These are phyloP conservation scores for Tenthredo notha DNA, from an alignment of 2,888 invertebrate genomes.

Conservation along the genomic window DNA sequence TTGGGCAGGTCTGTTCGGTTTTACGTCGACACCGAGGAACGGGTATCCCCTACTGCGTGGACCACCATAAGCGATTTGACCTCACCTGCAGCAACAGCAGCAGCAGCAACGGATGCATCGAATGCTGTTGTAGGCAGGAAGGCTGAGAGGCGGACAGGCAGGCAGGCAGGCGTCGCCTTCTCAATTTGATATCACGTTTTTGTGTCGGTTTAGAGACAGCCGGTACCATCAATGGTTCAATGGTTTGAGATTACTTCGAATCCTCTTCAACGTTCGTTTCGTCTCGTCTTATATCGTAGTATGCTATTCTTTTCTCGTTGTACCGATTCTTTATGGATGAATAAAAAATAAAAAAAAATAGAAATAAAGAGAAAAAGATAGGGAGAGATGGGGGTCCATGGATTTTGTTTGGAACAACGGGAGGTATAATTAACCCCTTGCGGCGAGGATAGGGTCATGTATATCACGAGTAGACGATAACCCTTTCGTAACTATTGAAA, in stretches of 20 bases:
- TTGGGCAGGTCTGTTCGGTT: not conserved
- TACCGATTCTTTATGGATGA: not conserved
- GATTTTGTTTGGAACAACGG: slow-evolving; percentile 31
- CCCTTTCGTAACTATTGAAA: slow-evolving; percentile 24
- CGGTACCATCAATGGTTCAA: slow-evolving; percentile 20
- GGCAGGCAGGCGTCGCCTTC: slow-evolving; percentile 5
- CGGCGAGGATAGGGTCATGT: not conserved
- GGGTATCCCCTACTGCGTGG: slow-evolving; percentile 18
- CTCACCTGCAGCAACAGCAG: slow-evolving; percentile 14
- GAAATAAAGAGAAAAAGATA: not conserved
- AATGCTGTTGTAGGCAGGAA: slow-evolving; percentile 2
- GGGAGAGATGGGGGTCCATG: not conserved
- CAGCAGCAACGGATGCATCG: slow-evolving; percentile 16
- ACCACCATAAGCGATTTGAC: slow-evolving; percentile 51
- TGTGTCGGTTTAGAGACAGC: not conserved
- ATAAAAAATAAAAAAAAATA: not conserved
- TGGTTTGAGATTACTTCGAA: slow-evolving; percentile 21
- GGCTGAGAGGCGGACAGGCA: not conserved
- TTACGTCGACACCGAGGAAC: slow-evolving; percentile 25
- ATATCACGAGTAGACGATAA: not conserved
- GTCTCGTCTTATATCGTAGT: not conserved
- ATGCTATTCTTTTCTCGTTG: not conserved
- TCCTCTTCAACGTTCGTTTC: not conserved
- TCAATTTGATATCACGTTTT: slow-evolving; percentile 41
- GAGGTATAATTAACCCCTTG: slow-evolving; percentile 39